Evolutionary conservation across 2,797 vertebrate genomes (phyloP).

Genomic region (Hoplostethus atlanticus): DNA sequence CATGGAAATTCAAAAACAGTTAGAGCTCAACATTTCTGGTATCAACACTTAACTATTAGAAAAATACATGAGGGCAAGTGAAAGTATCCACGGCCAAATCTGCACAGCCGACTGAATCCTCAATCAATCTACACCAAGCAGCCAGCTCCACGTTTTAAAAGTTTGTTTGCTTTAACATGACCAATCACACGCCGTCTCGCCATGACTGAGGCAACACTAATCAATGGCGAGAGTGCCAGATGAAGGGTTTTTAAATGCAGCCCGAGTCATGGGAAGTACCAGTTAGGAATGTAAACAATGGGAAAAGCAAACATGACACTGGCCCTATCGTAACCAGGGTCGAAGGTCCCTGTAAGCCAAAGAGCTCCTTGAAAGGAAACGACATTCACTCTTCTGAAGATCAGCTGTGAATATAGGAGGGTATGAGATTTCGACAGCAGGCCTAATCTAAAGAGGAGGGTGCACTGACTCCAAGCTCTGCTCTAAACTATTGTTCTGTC

Average conservation of each 20-base stretch:
- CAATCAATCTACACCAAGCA: conserved; percentile 7
- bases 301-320: conserved; percentile 32
- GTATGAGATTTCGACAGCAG: neutral
- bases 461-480: no score
- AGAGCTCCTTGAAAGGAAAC: conserved; percentile 14
- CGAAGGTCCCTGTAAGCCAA: conserved; percentile 20
- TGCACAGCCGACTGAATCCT: conserved; percentile 7
- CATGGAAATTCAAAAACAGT: conserved; percentile 1
- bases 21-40: neutral
- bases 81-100: neutral
- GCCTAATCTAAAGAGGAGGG: no score
- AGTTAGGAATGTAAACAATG: conserved; percentile 52
- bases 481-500: no score
- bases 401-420: neutral
- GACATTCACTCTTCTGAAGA: conserved; percentile 4
- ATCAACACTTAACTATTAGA: no score
- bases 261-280: conserved; percentile 46
- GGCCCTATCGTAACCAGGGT: neutral
- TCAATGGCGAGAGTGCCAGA: neutral
- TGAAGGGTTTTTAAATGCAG: conserved; percentile 6
- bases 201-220: neutral
- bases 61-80: no score
- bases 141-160: conserved; percentile 4
- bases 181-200: neutral
- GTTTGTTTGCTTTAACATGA: conserved; percentile 20